These are phyloP conservation scores for Drosophila asahinai DNA, from an alignment of 1,140 invertebrate genomes.

Conservation along the genomic window DNA sequence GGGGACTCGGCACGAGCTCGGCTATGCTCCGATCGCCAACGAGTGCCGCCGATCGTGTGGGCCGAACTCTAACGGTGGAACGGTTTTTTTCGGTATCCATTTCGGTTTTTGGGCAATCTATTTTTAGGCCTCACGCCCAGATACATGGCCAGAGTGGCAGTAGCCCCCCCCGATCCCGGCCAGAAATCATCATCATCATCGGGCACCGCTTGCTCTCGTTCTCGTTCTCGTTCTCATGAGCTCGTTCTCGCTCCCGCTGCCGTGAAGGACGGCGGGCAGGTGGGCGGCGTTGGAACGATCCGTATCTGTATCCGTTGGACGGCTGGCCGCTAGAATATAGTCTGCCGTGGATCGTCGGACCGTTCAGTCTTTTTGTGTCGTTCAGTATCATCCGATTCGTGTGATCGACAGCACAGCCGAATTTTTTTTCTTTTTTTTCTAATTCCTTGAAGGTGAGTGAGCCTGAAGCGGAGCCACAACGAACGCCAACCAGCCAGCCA, in stretches of 20 bases:
- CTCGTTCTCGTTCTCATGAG: constrained; percentile 19
- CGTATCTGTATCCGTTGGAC: constrained; percentile 77
- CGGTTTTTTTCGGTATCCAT: constrained; percentile 73
- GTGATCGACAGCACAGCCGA: constrained; percentile 82
- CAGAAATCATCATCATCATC: too few species aligned
- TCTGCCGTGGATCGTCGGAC: constrained; percentile 85
- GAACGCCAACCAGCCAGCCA: constrained; percentile 20
- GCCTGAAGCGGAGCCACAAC: constrained; percentile 33
- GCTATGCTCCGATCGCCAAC: constrained; percentile 7
- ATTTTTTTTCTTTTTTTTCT: constrained; percentile 85
- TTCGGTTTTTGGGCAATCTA: constrained; percentile 74
- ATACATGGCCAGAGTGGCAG: constrained; percentile 57
- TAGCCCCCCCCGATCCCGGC: not conserved
- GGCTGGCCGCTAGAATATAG: constrained; percentile 78
- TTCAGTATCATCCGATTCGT: constrained; percentile 83
- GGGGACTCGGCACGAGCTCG: constrained; percentile 2
- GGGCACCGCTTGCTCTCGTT: not conserved
- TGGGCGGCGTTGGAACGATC: constrained; percentile 57
- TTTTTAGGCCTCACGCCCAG: constrained; percentile 73
- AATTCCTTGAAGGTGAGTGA: constrained; percentile 85
- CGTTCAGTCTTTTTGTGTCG: constrained; percentile 85
- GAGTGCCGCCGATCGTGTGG: constrained; percentile 9
- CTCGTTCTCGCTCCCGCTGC: constrained; percentile 10
- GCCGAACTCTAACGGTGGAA: constrained; percentile 16
- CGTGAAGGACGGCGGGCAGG: constrained; percentile 71